Evolutionary conservation across 1,140 invertebrate genomes (phyloP).

Genomic region (Cardiocondyla obscurior): DNA sequence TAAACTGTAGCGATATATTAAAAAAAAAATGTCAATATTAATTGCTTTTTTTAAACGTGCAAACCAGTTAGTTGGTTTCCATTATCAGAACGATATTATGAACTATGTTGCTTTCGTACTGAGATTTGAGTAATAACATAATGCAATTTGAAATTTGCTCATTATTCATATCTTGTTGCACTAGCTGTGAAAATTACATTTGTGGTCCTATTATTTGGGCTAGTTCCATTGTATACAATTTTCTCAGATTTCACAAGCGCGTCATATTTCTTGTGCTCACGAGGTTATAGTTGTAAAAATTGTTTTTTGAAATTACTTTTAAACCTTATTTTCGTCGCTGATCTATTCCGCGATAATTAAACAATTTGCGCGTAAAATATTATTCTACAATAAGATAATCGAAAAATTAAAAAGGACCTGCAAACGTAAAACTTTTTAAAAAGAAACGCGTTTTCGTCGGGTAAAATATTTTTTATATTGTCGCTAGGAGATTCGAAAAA

Average conservation of each 20-base stretch:
- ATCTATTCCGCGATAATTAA: not conserved
- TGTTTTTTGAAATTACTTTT: not conserved
- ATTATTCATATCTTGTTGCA: constrained; percentile 46
- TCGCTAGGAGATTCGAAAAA: no score
- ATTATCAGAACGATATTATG: constrained; percentile 29
- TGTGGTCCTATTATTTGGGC: constrained; percentile 13
- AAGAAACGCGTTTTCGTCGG: no score
- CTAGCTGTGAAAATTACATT: constrained; percentile 40
- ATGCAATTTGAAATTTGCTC: constrained; percentile 56
- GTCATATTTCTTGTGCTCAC: not conserved
- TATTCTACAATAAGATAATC: no score
- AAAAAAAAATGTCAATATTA: no score
- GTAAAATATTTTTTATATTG: no score
- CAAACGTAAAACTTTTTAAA: no score
- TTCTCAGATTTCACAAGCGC: constrained; percentile 1
- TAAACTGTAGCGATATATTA: no score
- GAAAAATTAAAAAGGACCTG: no score
- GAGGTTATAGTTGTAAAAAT: not conserved
- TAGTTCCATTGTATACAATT: not conserved
- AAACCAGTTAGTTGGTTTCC: constrained; percentile 51
- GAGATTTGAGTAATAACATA: constrained; percentile 51
- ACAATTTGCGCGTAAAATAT: not conserved
- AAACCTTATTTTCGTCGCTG: not conserved
- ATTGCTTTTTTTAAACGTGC: no score
- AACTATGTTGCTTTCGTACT: constrained; percentile 39